Evolutionary conservation across 2,797 vertebrate species (phyloP).

Genomic region (Australoheros facetus): DNA sequence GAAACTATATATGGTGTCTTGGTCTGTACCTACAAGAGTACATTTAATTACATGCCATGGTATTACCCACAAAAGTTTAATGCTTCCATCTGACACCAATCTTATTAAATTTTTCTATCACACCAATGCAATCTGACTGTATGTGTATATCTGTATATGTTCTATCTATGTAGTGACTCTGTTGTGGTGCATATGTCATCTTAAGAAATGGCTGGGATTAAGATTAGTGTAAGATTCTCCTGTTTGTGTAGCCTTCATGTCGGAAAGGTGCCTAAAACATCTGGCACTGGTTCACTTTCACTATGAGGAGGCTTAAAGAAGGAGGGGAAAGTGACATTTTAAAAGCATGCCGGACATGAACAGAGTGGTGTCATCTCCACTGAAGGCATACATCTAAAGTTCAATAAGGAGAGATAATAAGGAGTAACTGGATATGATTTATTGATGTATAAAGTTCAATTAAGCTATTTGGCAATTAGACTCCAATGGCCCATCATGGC

Average conservation of each 20-base stretch:
- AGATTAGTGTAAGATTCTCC: constrained; percentile 6
- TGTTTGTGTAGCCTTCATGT: constrained; percentile 2
- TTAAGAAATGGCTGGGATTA: constrained; percentile 53
- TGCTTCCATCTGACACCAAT: neutral
- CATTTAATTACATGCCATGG: too few species aligned
- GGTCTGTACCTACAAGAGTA: too few species aligned
- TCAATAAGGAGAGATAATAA: too few species aligned
- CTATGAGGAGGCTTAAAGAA: neutral
- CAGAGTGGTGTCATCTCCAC: neutral
- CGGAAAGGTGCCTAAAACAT: neutral
- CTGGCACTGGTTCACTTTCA: neutral
- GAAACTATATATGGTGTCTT: too few species aligned
- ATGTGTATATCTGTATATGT: constrained; percentile 4
- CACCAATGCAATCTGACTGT: constrained; percentile 6
- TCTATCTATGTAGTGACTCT: neutral
- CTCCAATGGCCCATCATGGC: too few species aligned
- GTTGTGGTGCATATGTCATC: constrained; percentile 55
- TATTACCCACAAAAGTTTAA: too few species aligned
- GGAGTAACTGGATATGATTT: too few species aligned
- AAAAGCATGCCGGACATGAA: neutral
- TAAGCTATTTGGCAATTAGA: too few species aligned
- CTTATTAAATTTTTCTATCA: neutral
- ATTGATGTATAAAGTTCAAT: too few species aligned
- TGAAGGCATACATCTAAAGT: neutral
- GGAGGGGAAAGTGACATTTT: neutral